Conservation (phyloP, 2,888 invertebrate species). For the Oscheius sp. region DNA sequence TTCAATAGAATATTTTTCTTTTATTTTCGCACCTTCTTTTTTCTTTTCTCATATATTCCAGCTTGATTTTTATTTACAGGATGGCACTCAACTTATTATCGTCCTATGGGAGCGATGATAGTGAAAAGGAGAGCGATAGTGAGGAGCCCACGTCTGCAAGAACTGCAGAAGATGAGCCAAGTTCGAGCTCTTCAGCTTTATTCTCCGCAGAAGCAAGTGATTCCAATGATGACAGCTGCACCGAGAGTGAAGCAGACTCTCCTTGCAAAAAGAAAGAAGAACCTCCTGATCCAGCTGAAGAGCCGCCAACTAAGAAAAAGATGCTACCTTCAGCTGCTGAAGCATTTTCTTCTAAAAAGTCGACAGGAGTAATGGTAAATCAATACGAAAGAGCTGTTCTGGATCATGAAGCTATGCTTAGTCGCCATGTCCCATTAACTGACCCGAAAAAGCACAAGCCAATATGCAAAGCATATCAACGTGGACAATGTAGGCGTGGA, state of each 20-base stretch:
- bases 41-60: too few relatives aligned
- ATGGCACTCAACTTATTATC: conserved; percentile 18
- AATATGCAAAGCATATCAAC: conserved; percentile 12
- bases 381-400: conserved; percentile 14
- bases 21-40: too few relatives aligned
- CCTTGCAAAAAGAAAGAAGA: not conserved
- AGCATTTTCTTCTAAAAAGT: not conserved
- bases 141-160: conserved; percentile 1
- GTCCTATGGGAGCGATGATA: conserved; percentile 26
- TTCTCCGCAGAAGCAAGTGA: not conserved
- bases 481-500: conserved; percentile 11
- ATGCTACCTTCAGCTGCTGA: conserved; percentile 18
- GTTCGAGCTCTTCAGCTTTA: not conserved
- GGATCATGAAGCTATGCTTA: conserved; percentile 23
- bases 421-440: conserved; percentile 11
- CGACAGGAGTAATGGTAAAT: not conserved
- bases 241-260: conserved; percentile 16
- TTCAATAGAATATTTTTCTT: not conserved
- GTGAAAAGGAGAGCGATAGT: conserved; percentile 25
- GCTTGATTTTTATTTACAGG: too few relatives aligned
- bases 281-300: not conserved
- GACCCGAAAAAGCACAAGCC: conserved; percentile 18
- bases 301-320: not conserved
- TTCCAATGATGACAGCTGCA: conserved; percentile 7
- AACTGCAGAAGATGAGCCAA: conserved; percentile 1